Evolutionary conservation across 1,140 invertebrate genomes (phyloP).

Genomic region (Ceratosolen fusciceps): DNA sequence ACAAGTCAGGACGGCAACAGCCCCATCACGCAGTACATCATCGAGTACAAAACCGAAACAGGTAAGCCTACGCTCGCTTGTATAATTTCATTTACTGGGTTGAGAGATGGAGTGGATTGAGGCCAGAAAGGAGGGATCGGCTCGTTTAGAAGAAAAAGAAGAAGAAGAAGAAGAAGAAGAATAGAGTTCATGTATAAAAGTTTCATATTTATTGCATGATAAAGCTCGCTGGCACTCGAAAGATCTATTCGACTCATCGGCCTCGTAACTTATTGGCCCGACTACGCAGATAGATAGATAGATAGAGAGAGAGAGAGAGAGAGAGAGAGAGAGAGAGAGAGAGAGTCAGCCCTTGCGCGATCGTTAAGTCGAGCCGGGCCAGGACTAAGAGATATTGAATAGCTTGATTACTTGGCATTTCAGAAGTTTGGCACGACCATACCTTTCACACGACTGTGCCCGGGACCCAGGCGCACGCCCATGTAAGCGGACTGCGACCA

Average conservation of each 20-base stretch:
- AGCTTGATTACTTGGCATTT: constrained; percentile 62
- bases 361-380: not conserved
- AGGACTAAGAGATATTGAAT: constrained; percentile 33
- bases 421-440: constrained; percentile 82
- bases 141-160: not conserved
- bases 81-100: not conserved
- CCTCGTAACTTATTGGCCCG: constrained; percentile 16
- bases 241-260: not conserved
- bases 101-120: no score
- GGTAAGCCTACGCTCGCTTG: constrained; percentile 70
- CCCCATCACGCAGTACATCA: constrained; percentile 87
- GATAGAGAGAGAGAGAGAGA: no score
- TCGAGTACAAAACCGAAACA: constrained; percentile 87
- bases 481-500: constrained; percentile 85
- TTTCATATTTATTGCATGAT: constrained; percentile 4
- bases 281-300: no score
- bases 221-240: not conserved
- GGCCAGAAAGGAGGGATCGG: no score
- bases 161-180: no score
- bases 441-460: constrained; percentile 85
- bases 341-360: constrained; percentile 9
- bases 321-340: no score
- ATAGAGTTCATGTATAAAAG: constrained; percentile 43
- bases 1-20: constrained; percentile 88
- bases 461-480: constrained; percentile 83